phyloP scores from a whole-genome alignment of 1,140 invertebrate genomes.

The Pentalonia nigronervosa region DNA sequence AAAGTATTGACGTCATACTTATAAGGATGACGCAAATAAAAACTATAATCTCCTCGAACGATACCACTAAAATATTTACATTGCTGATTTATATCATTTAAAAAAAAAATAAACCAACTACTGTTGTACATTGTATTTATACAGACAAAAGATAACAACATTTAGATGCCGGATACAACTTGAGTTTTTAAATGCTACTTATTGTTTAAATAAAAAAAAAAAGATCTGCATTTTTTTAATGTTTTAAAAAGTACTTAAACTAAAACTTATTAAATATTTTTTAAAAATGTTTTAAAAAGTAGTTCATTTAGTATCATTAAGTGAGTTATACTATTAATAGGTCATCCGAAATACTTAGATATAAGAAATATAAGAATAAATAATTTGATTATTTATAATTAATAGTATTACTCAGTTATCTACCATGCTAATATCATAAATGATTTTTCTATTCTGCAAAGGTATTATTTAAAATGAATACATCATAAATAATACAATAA shows the following conservation, averaged over 20 bases:
- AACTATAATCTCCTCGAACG: background rate
- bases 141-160: background rate
- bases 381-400: no score
- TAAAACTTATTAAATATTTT: no score
- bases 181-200: background rate
- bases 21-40: background rate
- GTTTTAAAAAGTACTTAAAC: background rate
- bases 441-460: no score
- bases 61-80: background rate
- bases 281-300: background rate
- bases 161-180: background rate
- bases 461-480: no score
- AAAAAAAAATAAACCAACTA: background rate
- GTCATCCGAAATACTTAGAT: no score
- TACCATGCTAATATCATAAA: no score
- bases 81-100: conserved; percentile 3
- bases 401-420: no score
- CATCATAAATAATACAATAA: no score
- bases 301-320: background rate
- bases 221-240: background rate
- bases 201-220: background rate
- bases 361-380: no score
- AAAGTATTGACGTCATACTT: background rate
- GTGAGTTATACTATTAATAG: no score
- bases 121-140: background rate